Evolutionary conservation across 2,797 vertebrate genomes (phyloP).

Genomic region (Pangasius mekongensis): DNA sequence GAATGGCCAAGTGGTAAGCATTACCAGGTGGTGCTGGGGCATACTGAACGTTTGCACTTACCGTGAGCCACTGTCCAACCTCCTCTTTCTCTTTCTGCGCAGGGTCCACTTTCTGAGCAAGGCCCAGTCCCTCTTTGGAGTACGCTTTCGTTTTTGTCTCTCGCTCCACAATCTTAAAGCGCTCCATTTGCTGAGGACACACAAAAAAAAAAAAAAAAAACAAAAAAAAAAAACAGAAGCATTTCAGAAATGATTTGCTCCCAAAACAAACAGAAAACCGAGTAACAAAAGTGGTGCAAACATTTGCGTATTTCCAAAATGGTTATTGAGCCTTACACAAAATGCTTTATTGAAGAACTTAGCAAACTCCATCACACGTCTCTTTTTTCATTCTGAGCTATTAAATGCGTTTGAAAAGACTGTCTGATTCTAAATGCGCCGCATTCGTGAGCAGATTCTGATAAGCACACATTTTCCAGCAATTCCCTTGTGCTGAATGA

Average conservation of each 20-base stretch:
- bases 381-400: not conserved
- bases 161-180: constrained; percentile 91
- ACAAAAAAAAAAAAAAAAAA: too few relatives aligned
- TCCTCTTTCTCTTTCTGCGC: constrained; percentile 93
- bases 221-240: not conserved
- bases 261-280: not conserved
- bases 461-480: not conserved
- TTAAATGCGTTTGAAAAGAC: not conserved
- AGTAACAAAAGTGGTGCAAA: too few relatives aligned
- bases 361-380: not conserved
- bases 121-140: constrained; percentile 90
- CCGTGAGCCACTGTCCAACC: constrained; percentile 89
- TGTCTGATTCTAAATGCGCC: not conserved
- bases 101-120: constrained; percentile 91
- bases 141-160: constrained; percentile 96
- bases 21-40: not conserved
- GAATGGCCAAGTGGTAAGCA: not conserved
- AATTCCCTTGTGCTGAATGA: not conserved
- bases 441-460: not conserved
- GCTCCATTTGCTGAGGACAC: constrained; percentile 91
- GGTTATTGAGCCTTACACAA: not conserved
- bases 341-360: not conserved
- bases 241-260: not conserved
- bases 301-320: not conserved
- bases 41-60: constrained; percentile 64